These are phyloP conservation scores for Fringilla coelebs DNA, from an alignment of 2,797 vertebrate genomes.

Conservation along the genomic window DNA sequence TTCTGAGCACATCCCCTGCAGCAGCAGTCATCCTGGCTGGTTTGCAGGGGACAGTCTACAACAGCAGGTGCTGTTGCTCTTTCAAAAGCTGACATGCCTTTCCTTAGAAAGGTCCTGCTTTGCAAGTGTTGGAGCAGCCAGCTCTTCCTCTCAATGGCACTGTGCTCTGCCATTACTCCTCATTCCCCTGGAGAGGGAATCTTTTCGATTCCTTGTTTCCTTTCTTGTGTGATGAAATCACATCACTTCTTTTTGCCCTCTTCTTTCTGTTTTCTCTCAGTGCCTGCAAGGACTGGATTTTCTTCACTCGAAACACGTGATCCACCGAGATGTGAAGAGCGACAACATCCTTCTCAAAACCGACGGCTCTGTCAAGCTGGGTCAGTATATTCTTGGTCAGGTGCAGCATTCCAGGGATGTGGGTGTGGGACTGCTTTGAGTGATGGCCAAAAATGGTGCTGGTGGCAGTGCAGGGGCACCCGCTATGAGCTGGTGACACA, in stretches of 20 bases:
- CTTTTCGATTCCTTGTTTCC: too few relatives aligned
- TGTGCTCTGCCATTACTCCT: background rate
- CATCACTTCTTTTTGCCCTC: conserved; percentile 60
- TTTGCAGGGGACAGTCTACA: background rate
- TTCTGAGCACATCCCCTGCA: background rate
- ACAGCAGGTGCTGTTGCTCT: background rate
- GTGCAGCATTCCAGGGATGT: too few relatives aligned
- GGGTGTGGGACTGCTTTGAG: background rate
- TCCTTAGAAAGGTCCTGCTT: background rate
- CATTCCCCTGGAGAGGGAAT: too few relatives aligned
- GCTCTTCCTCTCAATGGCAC: background rate
- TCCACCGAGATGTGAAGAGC: conserved; percentile 95
- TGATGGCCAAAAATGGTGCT: background rate
- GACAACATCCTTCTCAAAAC: conserved; percentile 94
- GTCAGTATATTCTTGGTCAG: too few relatives aligned
- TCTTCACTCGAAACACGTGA: conserved; percentile 94
- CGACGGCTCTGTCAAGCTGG: conserved; percentile 62
- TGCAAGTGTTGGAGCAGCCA: background rate
- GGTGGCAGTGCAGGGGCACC: background rate
- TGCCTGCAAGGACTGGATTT: conserved; percentile 97
- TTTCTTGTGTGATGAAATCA: background rate
- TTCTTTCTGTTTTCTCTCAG: conserved; percentile 65
- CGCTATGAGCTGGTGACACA: background rate
- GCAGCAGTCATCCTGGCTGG: background rate
- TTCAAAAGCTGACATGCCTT: background rate